Percentiles rank a stretch among this genome's conserved stretches.
Evolutionary conservation across 2,888 invertebrate species (phyloP).

Genomic region (Thecophora atra): DNA sequence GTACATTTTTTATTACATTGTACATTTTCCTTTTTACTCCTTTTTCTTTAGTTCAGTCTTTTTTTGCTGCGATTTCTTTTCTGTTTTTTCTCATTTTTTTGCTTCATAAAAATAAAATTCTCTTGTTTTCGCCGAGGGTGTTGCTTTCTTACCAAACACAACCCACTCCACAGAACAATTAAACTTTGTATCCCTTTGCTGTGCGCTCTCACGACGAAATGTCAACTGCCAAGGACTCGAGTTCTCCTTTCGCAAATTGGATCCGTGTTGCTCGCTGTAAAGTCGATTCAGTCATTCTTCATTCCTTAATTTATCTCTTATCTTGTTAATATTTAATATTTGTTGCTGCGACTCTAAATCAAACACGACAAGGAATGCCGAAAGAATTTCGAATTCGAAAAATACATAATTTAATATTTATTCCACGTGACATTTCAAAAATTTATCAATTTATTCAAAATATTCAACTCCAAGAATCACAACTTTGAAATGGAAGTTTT

Average conservation of each 20-base stretch:
- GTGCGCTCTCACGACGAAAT: constrained; percentile 43
- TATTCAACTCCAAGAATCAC: too few species aligned
- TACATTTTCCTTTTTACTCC: background rate
- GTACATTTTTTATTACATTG: background rate
- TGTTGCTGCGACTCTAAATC: too few species aligned
- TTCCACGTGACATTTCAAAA: background rate
- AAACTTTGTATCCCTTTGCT: constrained; percentile 28
- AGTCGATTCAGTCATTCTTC: background rate
- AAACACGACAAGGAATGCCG: too few species aligned
- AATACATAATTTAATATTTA: too few species aligned
- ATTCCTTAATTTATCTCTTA: constrained; percentile 19
- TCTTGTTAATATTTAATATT: constrained; percentile 16
- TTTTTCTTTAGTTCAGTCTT: background rate
- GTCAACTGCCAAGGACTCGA: constrained; percentile 51
- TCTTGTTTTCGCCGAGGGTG: background rate
- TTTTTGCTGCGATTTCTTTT: background rate
- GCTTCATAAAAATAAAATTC: constrained; percentile 19
- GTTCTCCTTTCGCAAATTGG: constrained; percentile 11
- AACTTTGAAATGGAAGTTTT: too few species aligned
- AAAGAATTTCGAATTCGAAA: too few species aligned
- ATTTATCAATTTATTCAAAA: too few species aligned
- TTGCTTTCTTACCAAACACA: background rate
- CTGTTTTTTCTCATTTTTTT: too few species aligned
- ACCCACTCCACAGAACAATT: constrained; percentile 26
- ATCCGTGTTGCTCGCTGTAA: background rate